Evolutionary conservation across 2,797 vertebrate genomes (phyloP).

Genomic region (Alectoris magna): DNA sequence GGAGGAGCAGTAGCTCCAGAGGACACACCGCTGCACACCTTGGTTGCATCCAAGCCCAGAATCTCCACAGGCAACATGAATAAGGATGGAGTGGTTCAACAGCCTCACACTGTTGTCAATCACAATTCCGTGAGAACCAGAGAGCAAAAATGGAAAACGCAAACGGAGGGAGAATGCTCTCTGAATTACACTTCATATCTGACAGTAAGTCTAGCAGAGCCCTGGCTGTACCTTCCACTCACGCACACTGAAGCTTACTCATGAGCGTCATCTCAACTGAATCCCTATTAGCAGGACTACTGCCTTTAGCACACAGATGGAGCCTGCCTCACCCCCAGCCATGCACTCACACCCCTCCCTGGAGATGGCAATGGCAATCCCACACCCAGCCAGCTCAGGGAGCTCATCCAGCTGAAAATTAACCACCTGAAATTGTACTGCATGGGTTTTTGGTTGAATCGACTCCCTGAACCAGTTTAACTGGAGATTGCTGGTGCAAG

Average conservation of each 20-base stretch:
- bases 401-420: conserved; percentile 46
- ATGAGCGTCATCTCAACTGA: background rate
- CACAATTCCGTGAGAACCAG: background rate
- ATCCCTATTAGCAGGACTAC: background rate
- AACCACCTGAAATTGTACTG: conserved; percentile 27
- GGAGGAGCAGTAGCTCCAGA: background rate
- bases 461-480: conserved; percentile 54
- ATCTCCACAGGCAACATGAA: background rate
- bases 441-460: background rate
- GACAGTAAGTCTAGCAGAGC: background rate
- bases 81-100: background rate
- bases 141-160: background rate
- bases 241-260: background rate
- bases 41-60: background rate
- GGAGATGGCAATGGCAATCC: background rate
- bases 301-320: background rate
- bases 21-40: background rate
- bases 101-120: background rate
- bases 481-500: background rate
- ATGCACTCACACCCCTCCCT: background rate
- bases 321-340: background rate
- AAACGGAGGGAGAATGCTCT: background rate
- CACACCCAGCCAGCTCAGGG: conserved; percentile 16
- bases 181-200: background rate
- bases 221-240: background rate